Percentiles rank a stretch among this genome's conserved stretches.
Conservation (phyloP, 2,113 vertebrate genomes). For the Circaetus cinerascens region DNA sequence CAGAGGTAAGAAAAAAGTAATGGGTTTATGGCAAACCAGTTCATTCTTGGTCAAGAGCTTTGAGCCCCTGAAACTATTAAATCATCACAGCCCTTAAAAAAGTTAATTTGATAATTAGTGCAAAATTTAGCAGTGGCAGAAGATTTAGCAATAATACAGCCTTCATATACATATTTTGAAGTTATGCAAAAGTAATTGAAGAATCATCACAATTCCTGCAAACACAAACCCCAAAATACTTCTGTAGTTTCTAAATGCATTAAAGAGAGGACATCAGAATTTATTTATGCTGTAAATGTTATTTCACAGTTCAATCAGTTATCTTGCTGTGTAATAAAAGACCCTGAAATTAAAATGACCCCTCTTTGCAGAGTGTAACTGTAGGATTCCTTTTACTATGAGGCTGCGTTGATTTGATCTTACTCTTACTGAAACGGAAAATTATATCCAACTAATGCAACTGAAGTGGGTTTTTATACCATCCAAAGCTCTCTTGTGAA, state of each 20-base stretch:
- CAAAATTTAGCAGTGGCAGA: not conserved
- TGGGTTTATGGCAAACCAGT: not conserved
- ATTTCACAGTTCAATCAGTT: slow-evolving; percentile 67
- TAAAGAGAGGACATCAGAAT: slow-evolving; percentile 37
- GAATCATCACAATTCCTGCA: not conserved
- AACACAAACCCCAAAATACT: not conserved
- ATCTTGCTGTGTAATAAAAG: slow-evolving; percentile 68
- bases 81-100: not conserved
- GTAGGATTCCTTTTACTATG: slow-evolving; percentile 47
- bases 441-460: slow-evolving; percentile 57
- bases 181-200: not conserved
- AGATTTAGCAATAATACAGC: not conserved
- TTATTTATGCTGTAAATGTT: slow-evolving; percentile 69
- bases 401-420: slow-evolving; percentile 59
- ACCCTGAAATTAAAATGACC: slow-evolving; percentile 72
- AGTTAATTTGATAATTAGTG: not conserved
- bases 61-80: not conserved
- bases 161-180: not conserved
- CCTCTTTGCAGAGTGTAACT: slow-evolving; percentile 50
- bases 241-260: slow-evolving; percentile 38
- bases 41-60: not conserved
- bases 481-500: slow-evolving; percentile 37
- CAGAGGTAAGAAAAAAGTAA: not conserved
- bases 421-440: slow-evolving; percentile 44
- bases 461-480: slow-evolving; percentile 55